Conservation (phyloP, 2,797 vertebrate species). For the Prionace glauca region DNA sequence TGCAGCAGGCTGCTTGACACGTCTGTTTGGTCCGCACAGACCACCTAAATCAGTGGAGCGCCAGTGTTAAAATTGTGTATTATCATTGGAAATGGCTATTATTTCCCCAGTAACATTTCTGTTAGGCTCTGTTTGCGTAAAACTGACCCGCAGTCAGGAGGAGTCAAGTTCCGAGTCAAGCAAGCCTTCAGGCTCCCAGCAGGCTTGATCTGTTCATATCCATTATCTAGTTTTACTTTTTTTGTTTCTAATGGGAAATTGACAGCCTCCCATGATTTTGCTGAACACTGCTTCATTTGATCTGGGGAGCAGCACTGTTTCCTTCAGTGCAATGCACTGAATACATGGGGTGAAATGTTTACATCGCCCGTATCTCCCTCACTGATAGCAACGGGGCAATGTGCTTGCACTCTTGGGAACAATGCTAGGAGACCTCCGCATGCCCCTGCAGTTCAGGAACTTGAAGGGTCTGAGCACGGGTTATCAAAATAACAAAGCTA, state of each 20-base stretch:
- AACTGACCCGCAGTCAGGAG: constrained; percentile 55
- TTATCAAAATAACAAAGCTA: constrained; percentile 54
- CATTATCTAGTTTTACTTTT: constrained; percentile 53
- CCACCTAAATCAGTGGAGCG: constrained; percentile 95
- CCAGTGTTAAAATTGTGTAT: constrained; percentile 94
- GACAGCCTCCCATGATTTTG: constrained; percentile 48
- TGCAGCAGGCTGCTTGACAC: constrained; percentile 82
- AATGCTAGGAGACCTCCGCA: constrained; percentile 50
- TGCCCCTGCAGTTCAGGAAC: constrained; percentile 53
- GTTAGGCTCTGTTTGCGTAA: constrained; percentile 76
- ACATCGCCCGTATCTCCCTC: constrained; percentile 41
- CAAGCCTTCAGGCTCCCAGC: constrained; percentile 51
- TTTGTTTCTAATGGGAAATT: constrained; percentile 51
- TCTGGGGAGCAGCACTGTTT: constrained; percentile 37
- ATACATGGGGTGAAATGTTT: constrained; percentile 40
- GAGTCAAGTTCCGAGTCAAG: constrained; percentile 53
- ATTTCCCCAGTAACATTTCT: constrained; percentile 97
- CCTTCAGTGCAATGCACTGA: constrained; percentile 34
- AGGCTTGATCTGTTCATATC: constrained; percentile 54
- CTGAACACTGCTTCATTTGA: constrained; percentile 43
- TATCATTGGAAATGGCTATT: constrained; percentile 99
- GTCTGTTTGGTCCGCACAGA: constrained; percentile 54
- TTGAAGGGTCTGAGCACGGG: constrained; percentile 48
- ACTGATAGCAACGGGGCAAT: constrained; percentile 37
- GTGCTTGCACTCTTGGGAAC: constrained; percentile 42